These are phyloP conservation scores for Oncorhynchus kisutch DNA, from an alignment of 2,113 vertebrate genomes.

Conservation along the genomic window DNA sequence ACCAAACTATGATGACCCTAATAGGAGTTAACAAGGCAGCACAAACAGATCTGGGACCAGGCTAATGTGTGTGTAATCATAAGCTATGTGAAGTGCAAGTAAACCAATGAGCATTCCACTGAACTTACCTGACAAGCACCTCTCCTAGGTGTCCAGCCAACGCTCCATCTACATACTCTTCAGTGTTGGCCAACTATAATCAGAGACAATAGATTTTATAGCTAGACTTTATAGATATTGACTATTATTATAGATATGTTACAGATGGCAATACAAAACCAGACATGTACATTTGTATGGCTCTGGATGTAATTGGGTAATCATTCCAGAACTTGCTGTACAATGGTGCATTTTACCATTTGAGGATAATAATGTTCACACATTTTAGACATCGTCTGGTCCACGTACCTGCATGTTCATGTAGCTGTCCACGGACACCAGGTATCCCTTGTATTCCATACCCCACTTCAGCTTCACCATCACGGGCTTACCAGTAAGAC, in stretches of 20 bases:
- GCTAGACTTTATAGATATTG: too few species aligned
- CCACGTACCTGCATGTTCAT: slow-evolving; percentile 96
- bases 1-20: too few species aligned
- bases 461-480: slow-evolving; percentile 99
- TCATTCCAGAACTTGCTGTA: background rate
- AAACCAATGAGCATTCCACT: background rate
- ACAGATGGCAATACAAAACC: too few species aligned
- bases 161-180: slow-evolving; percentile 96
- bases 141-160: slow-evolving; percentile 96
- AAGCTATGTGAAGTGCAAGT: background rate
- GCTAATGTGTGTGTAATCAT: too few species aligned
- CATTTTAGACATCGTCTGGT: background rate
- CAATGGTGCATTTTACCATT: background rate
- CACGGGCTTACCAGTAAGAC: slow-evolving; percentile 94
- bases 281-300: too few species aligned
- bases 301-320: background rate
- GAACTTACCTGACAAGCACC: slow-evolving; percentile 90
- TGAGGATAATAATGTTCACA: background rate
- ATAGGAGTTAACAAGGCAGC: too few species aligned
- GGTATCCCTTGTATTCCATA: slow-evolving; percentile 98
- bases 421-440: slow-evolving; percentile 95
- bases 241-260: too few species aligned
- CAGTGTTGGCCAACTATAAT: slow-evolving; percentile 94
- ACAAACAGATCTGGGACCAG: too few species aligned
- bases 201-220: background rate